Evolutionary conservation across 1,140 invertebrate species (phyloP), one percentile per base, ranked within the genome.

Genomic region (Tetragnatha versicolor): DNA sequence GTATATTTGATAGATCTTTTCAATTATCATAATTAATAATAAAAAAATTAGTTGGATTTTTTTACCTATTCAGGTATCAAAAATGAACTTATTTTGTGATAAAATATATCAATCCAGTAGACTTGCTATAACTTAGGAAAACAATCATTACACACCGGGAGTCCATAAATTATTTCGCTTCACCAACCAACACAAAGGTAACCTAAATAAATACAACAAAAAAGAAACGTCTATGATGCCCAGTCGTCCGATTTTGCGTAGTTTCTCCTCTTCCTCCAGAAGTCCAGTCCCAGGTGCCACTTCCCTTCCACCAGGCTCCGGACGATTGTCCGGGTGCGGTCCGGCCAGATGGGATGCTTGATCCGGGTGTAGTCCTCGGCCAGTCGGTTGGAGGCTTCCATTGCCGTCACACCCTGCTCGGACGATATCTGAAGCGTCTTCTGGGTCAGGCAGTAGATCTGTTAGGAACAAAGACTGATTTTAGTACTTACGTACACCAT

Each of bases 371-470:
- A 79, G 6, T 7, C 31, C 17, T 79, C 66, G 4, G 77, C 77
- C 10, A 79, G 22, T 39, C 51, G 29, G 33, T 70, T 22, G 6
- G 77, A 37, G 9, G 77, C 77, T 17, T 79, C 77, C 14, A 70
- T 29, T 27, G 72, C 77, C 5, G 65, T 72, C 5, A 79, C 72
- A n/a, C 65, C 49, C 27, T 79, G n/a, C n/a, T 70, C 55, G 5
- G 45, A 33, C 39, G 77, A n/a, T 22, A 55, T 31, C 31, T 72
- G 22, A 17, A 79, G 22, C 0, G 51, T 72, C 39, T 63, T 37
- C 27, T 72, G 53, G 22, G 77, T 79, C 12, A 79, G 29, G 5
- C n/a, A 53, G 42, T 70, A 79, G 14, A 79, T 79, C 77, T 79
- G 29, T 20, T 55, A 27, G 39, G 1, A 51, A 33, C 33, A 63